These are phyloP conservation scores for Andrena flavipes DNA, from an alignment of 2,888 invertebrate genomes.

Conservation along the genomic window DNA sequence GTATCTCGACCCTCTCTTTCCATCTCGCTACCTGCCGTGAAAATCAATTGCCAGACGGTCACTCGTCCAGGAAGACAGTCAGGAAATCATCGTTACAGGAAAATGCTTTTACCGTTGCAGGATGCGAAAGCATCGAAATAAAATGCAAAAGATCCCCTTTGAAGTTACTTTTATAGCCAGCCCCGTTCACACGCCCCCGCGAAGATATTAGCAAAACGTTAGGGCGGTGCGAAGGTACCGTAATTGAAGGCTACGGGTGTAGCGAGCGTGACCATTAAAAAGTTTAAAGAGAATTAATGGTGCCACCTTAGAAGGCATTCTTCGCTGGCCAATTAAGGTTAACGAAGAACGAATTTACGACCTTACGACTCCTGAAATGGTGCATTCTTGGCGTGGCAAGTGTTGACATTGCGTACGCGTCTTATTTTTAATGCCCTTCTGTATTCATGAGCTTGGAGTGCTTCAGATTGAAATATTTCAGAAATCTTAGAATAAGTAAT, in stretches of 20 bases:
- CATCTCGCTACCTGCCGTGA: background rate
- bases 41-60: constrained; percentile 7
- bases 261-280: constrained; percentile 51
- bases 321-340: constrained; percentile 43
- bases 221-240: constrained; percentile 27
- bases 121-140: constrained; percentile 37
- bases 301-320: constrained; percentile 22
- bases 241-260: constrained; percentile 40
- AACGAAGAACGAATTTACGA: constrained; percentile 36
- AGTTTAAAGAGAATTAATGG: constrained; percentile 43
- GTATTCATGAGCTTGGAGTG: background rate
- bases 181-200: constrained; percentile 25
- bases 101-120: constrained; percentile 53
- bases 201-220: constrained; percentile 38
- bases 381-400: background rate
- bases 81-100: constrained; percentile 28
- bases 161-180: constrained; percentile 1
- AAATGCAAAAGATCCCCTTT: constrained; percentile 38
- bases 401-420: background rate
- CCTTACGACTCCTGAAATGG: constrained; percentile 13
- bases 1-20: background rate
- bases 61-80: background rate
- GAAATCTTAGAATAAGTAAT: too few relatives aligned
- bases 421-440: background rate
- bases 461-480: background rate